Base-by-base conservation (phyloP, 2,113 vertebrate genomes). In the Triplophysa rosa region DNA sequence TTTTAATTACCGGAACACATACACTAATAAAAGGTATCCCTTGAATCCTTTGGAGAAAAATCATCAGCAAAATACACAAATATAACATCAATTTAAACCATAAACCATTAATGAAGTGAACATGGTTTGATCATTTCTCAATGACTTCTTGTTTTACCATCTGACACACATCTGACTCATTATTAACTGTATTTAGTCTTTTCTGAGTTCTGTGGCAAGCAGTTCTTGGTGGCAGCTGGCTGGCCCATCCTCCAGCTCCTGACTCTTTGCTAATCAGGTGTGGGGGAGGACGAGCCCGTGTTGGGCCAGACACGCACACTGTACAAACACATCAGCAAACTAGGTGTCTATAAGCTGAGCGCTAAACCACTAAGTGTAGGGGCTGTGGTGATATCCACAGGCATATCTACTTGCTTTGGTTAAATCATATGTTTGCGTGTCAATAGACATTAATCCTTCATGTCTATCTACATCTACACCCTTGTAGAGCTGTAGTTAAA, bases 181-280 rank as follows among this genome's bases (percentile, higher is more conserved):
- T 52, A 52, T 52, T 5, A 58, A 16, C 19, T 65, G 26, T 65
- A 33, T 65, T 54, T 29, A 23, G 24, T 45, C 19, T 77, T 24
- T 71, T n/a, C 40, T 66, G 79, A 26, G 45, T 78, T 63, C 63
- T 63, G 23, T 65, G 61, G n/a, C 59, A 59, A 45, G 47, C 76
- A 52, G 70, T 70, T 79, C 62, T 64, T 61, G 77, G 73, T 82
- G 83, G 80, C 83, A 84, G 80, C 81, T 84, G 80, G 81, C 23
- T 59, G 66, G 79, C 82, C 81, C 81, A 79, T 80, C 78, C 82
- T 81, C 81, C 84, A 81, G 78, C 23, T 77, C 47, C 75, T 80
- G 58, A 70, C 79, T 81, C 80, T 85, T 78, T 85, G 79, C 79
- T 85, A 83, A 85, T 85, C 81, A 85, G 81, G 70, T 85, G 84